These are phyloP conservation scores for Taphrorychus bicolor DNA, from an alignment of 2,888 invertebrate species.

Conservation along the genomic window DNA sequence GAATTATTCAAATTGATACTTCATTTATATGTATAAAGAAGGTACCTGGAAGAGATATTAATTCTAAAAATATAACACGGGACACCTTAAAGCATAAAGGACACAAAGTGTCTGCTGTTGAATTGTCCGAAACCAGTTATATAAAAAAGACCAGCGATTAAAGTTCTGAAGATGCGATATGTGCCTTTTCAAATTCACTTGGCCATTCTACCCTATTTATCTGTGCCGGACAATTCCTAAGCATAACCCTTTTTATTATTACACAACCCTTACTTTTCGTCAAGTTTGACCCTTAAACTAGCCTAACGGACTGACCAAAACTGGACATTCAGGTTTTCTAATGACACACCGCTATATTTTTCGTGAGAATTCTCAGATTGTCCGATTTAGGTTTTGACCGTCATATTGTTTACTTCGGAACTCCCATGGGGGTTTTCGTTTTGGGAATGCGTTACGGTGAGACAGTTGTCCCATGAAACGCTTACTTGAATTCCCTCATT, in stretches of 20 bases:
- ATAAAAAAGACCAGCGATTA: conserved; percentile 44
- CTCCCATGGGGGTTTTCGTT: not conserved
- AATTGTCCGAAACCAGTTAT: conserved; percentile 49
- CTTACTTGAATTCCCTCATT: not conserved
- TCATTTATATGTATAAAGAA: too few relatives aligned
- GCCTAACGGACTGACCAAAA: conserved; percentile 58
- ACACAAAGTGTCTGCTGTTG: not conserved
- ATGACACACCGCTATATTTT: conserved; percentile 50
- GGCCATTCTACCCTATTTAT: conserved; percentile 54
- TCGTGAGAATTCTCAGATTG: conserved; percentile 51
- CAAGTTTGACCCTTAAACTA: conserved; percentile 51
- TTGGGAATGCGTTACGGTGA: not conserved
- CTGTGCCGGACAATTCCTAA: conserved; percentile 53
- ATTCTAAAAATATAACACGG: conserved; percentile 1
- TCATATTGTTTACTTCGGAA: conserved; percentile 21
- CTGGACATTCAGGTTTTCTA: conserved; percentile 56
- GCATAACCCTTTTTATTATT: conserved; percentile 50
- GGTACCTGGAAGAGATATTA: not conserved
- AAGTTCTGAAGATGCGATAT: conserved; percentile 40
- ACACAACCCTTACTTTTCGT: conserved; percentile 46
- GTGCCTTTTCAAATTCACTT: conserved; percentile 52
- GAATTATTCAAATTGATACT: too few relatives aligned
- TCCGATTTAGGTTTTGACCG: conserved; percentile 44
- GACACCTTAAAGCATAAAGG: not conserved
- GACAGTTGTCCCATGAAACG: not conserved